Percentiles rank a stretch among this genome's conserved stretches.
phyloP scores from a whole-genome alignment of 2,888 invertebrate species.

The Stenchaetothrips biformis region DNA sequence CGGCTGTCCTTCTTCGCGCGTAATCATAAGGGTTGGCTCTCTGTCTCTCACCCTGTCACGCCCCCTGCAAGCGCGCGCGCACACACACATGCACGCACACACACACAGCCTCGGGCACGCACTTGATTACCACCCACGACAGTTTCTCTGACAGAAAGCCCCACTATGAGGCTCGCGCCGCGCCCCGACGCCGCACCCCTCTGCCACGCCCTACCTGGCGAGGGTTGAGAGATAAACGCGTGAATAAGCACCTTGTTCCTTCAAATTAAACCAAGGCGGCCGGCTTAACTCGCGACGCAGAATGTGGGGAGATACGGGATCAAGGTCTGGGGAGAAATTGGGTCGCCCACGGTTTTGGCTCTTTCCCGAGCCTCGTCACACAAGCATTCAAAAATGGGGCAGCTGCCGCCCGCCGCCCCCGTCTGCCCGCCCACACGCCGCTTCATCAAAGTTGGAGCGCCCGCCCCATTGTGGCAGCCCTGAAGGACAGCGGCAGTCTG shows the following conservation, averaged over 20 bases:
- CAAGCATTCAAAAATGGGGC: too few relatives aligned
- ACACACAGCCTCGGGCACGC: not conserved
- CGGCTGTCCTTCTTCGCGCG: slow-evolving; percentile 3
- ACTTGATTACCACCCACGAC: slow-evolving; percentile 13
- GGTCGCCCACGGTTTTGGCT: too few relatives aligned
- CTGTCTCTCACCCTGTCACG: not conserved
- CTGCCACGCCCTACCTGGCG: not conserved
- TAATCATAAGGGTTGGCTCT: not conserved
- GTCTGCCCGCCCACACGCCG: too few relatives aligned
- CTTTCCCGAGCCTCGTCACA: too few relatives aligned
- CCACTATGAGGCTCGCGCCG: not conserved
- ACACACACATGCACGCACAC: not conserved
- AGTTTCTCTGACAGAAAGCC: slow-evolving; percentile 18
- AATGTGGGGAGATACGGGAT: not conserved
- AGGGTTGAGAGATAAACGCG: slow-evolving; percentile 9
- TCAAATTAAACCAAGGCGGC: slow-evolving; percentile 22
- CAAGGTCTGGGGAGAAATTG: too few relatives aligned
- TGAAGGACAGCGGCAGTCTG: too few relatives aligned
- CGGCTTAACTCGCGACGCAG: not conserved
- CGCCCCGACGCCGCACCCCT: not conserved
- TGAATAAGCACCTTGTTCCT: slow-evolving; percentile 20
- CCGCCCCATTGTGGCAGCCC: too few relatives aligned
- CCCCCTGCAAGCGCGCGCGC: not conserved
- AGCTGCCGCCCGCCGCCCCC: too few relatives aligned
- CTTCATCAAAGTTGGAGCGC: too few relatives aligned